Base-by-base conservation (phyloP, 1,140 invertebrate species). In the Latrodectus geometricus region DNA sequence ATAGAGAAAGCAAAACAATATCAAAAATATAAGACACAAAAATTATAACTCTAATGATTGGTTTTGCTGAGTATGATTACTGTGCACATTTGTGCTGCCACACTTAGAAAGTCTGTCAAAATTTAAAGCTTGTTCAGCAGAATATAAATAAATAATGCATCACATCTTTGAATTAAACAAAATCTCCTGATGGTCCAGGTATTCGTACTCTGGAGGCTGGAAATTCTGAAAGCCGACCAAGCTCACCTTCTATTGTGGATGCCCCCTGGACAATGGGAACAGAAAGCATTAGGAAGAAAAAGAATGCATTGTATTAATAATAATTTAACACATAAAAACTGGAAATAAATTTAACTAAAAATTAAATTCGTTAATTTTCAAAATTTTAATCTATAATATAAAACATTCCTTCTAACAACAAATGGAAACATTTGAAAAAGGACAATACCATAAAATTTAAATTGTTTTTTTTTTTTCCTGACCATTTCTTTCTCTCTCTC, bases 151-250 rank as follows among this genome's bases (percentile, higher is more conserved):
- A 61, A 8, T 61, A 61, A 61, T 17, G 17, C 54, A 61, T 61
- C 54, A 61, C 54, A 35, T 35, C 35, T 35, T 35, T 65, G 61
- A 69, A 56, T 86, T 74, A 86, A 49, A 86, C 83, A 61, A 86
- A 86, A 49, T 86, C 83, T 70, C 83, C 83, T 49, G 83, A 86
- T 12, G 75, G 83, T 61, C 83, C 83, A 56, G 83, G 83, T 21
- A 86, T 86, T 70, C 83, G 74, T 56, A 86, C 83, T 78, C 83
- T 77, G n/a, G 83, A 77, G 56, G 65, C 76, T 17, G 82, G 82
- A 68, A 76, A 73, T 50, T 83, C 81, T 66, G 81, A 20, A 20
- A 86, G 68, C 8, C 75, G 73, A 35, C 83, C 83, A 9, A 86
- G 65, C 56, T 86, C 83, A 15, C 81, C 61, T 35, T 77, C 83